These are phyloP conservation scores for Manis pentadactyla DNA, from an alignment of 2,797 vertebrate genomes.

Conservation along the genomic window DNA sequence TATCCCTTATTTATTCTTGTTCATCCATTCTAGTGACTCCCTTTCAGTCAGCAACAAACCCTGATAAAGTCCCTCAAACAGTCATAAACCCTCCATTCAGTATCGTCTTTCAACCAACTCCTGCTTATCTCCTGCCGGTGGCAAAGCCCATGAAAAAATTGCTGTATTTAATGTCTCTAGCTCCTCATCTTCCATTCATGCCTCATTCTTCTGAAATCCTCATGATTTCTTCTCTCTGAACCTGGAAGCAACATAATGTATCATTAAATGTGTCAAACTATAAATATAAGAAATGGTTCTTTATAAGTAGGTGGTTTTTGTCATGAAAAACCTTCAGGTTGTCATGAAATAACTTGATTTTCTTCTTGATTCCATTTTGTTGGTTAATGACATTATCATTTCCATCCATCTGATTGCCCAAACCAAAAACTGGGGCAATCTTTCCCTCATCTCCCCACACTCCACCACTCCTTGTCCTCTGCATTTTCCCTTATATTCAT, in stretches of 20 bases:
- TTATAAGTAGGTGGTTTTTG: neutral
- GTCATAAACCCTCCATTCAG: neutral
- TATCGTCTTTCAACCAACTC: neutral
- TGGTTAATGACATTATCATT: neutral
- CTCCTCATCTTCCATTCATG: neutral
- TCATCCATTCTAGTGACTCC: neutral
- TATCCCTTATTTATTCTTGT: neutral
- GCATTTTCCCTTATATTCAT: neutral
- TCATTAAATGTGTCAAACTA: neutral
- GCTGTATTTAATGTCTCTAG: neutral
- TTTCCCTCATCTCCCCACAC: neutral
- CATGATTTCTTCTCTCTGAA: constrained; percentile 16
- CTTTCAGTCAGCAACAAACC: neutral
- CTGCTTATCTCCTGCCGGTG: neutral
- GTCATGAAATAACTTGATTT: neutral
- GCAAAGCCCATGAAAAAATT: neutral
- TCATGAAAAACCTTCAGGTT: neutral
- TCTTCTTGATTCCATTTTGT: neutral
- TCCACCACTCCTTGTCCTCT: neutral
- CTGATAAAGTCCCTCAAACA: neutral
- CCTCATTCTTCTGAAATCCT: neutral
- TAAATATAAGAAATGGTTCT: neutral
- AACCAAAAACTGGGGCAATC: neutral
- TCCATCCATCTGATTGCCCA: neutral
- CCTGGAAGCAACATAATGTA: neutral